Evolutionary conservation across 2,797 vertebrate genomes (phyloP), one percentile per base, ranked within the genome.

Genomic region (Acomys russatus): DNA sequence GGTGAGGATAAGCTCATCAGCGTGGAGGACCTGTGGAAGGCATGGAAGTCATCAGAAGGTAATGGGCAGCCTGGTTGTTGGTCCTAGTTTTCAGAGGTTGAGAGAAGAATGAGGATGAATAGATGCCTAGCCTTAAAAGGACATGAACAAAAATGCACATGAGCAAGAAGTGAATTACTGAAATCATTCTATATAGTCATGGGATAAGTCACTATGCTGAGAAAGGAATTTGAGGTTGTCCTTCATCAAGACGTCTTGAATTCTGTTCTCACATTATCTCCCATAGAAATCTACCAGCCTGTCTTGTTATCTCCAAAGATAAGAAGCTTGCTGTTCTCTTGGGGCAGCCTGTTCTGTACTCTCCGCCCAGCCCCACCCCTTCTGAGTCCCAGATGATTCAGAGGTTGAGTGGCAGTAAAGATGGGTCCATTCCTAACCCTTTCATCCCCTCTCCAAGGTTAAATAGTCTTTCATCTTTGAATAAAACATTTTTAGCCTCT

Each of bases 1-100:
- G 99, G 99, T 3, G 99, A 99, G 30, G 99, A 99, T 98, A 99
- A 99, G 94, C 99, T 99, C 98, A 99, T 99, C 98, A 99, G 99
- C 0, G 99, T 99, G 98, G 99, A 99, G 91, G 99, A 99, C 96
- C 98, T 99, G 64, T 99, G 99, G 99, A 99, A 99, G 15, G 98
- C 99, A 6, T 99, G 99, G 99, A 99, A 99, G 97, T 98, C 98
- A 30, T 99, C 99, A 1, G 99, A 99, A 99, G 99, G 99, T 99
- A 99, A 98, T 54, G 79, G 80, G 38, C 78, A 89, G 64, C 59
- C 30, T 85, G 44, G 25, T 90, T 89, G 61, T 91, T 49, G 68
- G 25, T 84, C 54, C 49, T 70, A 80, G 71, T 86, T 93, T 76
- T 68, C 30, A 15, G 56, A 80, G 66, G 33, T 94, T 96, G 88